A percentile compares a stretch with the other conserved stretches of the same genome.
Evolutionary conservation across 2,113 vertebrate genomes (phyloP).

Genomic region (Bubo scandiacus): DNA sequence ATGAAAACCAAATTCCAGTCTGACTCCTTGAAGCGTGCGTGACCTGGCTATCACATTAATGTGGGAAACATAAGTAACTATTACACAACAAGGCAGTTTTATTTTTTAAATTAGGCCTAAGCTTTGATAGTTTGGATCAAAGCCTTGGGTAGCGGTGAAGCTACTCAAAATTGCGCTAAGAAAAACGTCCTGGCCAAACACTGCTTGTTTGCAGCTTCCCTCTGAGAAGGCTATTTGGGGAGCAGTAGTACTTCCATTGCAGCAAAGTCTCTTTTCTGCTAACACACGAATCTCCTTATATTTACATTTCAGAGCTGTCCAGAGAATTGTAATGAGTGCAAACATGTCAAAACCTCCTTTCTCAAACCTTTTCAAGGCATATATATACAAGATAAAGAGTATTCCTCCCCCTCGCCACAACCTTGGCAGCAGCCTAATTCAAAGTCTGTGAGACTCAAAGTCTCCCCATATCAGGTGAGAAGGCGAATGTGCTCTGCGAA

Average conservation of each 20-base stretch:
- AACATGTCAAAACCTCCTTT: background rate
- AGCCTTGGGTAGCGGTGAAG: background rate
- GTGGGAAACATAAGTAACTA: background rate
- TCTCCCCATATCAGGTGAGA: background rate
- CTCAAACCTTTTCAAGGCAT: background rate
- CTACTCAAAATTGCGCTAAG: background rate
- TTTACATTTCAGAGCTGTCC: slow-evolving; percentile 1
- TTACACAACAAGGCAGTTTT: background rate
- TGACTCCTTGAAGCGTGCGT: fast-evolving
- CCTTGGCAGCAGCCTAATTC: background rate
- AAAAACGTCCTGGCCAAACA: background rate
- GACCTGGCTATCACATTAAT: background rate
- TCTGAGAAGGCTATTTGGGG: background rate
- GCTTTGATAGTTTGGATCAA: background rate
- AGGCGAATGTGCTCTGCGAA: background rate
- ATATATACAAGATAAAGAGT: background rate
- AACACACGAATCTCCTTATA: background rate
- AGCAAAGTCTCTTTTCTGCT: background rate
- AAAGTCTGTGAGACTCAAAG: background rate
- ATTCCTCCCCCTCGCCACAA: background rate
- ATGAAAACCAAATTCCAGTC: background rate
- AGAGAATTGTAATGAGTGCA: background rate
- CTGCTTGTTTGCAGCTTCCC: background rate
- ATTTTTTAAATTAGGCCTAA: background rate
- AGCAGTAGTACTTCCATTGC: background rate